Percentiles rank a stretch among this genome's conserved stretches.
Evolutionary conservation across 1,140 invertebrate genomes (phyloP).

Genomic region (Pachyrhynchus sulphureomaculatus): DNA sequence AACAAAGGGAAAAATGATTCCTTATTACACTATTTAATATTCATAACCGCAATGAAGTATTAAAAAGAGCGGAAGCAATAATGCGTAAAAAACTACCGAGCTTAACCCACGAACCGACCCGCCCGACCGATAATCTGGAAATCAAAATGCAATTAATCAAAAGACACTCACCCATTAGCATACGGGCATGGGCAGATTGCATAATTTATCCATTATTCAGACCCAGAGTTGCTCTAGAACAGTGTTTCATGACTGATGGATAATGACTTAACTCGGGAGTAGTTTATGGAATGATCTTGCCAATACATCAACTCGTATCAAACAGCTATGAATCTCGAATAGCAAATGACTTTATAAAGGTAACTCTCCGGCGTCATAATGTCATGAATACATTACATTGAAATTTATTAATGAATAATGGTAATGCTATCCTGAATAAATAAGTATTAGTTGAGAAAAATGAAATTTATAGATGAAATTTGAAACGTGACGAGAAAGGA

Average conservation of each 20-base stretch:
- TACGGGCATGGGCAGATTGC: constrained; percentile 42
- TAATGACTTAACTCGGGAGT: constrained; percentile 43
- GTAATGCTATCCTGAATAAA: background rate
- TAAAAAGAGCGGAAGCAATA: no score
- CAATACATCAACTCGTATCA: constrained; percentile 37
- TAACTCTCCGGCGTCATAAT: constrained; percentile 15
- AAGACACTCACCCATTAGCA: constrained; percentile 43
- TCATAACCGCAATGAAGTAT: no score
- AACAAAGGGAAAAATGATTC: no score
- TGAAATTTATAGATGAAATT: background rate
- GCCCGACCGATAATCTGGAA: constrained; percentile 44
- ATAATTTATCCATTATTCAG: constrained; percentile 49
- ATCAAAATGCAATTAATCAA: constrained; percentile 50
- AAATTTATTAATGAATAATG: constrained; percentile 20
- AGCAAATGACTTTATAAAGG: constrained; percentile 34
- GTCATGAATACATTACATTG: constrained; percentile 21
- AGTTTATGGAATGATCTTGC: constrained; percentile 40
- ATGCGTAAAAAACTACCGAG: background rate
- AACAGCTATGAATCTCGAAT: constrained; percentile 32
- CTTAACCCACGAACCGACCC: background rate
- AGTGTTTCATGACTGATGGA: constrained; percentile 43
- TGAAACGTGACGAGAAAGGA: no score
- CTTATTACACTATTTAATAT: no score
- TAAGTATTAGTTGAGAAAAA: no score
- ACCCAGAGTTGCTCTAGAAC: constrained; percentile 23